Evolutionary conservation across 2,888 invertebrate species (phyloP), one percentile per base, ranked within the genome.

Genomic region (Timandra comae): DNA sequence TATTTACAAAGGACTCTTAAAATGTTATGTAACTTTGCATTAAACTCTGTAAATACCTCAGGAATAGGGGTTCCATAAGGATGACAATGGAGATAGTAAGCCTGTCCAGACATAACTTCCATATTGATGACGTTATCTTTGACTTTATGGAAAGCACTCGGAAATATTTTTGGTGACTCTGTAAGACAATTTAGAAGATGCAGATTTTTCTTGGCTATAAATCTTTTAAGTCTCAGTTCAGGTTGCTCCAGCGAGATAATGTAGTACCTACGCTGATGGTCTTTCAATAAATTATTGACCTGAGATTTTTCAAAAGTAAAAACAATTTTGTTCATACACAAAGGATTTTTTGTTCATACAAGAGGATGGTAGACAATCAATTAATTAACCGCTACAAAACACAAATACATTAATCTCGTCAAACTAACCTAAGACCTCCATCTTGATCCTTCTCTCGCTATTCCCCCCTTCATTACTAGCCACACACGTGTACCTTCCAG

Each of bases 11-110:
- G n/a, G n/a, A n/a, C n/a, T n/a, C n/a, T n/a, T n/a, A n/a, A n/a
- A n/a, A n/a, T n/a, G n/a, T n/a, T n/a, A n/a, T n/a, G n/a, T n/a
- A n/a, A n/a, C n/a, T n/a, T n/a, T n/a, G n/a, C n/a, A n/a, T n/a
- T n/a, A n/a, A n/a, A n/a, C n/a, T n/a, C n/a, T n/a, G 3, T 16
- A 3, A 16, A 16, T 11, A 91, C 79, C 22, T 76, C 66, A 0
- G 91, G 90, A 2, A 62, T 30, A 0, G 91, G 91, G 46, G 87
- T 86, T 1, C 91, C 91, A 24, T 76, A 75, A 0, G 89, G 88
- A 33, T 87, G 86, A 53, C 91, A 91, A 35, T 77, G 75, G 5
- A 88, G 49, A 30, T 72, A 79, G 44, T 84, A 73, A 0, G 82
- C 62, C 41, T 85, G 77, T 0, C 81, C 84, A 1, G 76, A 73